Percentiles rank a stretch among this genome's conserved stretches.
These are phyloP conservation scores for Poecilia picta DNA, from an alignment of 2,797 vertebrate genomes.

Conservation along the genomic window DNA sequence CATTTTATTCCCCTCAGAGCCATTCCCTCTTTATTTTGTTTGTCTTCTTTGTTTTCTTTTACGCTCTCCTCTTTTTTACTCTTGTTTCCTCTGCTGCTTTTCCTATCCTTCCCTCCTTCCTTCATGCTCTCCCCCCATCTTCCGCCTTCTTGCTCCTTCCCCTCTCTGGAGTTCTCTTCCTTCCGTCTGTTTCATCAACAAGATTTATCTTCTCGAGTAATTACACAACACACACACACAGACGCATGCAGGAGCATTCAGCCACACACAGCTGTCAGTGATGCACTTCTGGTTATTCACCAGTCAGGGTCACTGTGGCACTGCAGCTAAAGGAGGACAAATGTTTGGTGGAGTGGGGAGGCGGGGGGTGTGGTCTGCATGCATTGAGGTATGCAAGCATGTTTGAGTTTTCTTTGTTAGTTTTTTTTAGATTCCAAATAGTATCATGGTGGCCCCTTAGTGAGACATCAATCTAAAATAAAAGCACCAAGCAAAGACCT, in stretches of 20 bases:
- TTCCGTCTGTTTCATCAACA: slow-evolving; percentile 73
- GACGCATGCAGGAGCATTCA: slow-evolving; percentile 12
- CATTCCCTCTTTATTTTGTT: slow-evolving; percentile 9
- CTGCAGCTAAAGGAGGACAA: slow-evolving; percentile 10
- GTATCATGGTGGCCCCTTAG: slow-evolving; percentile 9
- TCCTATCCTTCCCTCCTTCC: slow-evolving; percentile 6
- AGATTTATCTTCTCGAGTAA: slow-evolving; percentile 71
- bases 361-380: background rate
- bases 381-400: background rate
- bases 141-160: slow-evolving; percentile 43
- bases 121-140: slow-evolving; percentile 26
- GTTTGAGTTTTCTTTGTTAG: background rate
- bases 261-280: background rate
- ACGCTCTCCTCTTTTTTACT: slow-evolving; percentile 30
- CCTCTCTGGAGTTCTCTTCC: slow-evolving; percentile 62
- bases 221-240: slow-evolving; percentile 51
- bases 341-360: background rate
- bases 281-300: slow-evolving; percentile 46
- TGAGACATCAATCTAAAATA: slow-evolving; percentile 34
- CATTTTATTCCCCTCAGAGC: slow-evolving; percentile 23
- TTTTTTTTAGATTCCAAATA: slow-evolving; percentile 23
- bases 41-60: slow-evolving; percentile 21
- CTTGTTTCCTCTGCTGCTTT: slow-evolving; percentile 4
- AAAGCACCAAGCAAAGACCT: slow-evolving; percentile 31
- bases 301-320: slow-evolving; percentile 66